Base-by-base conservation (phyloP, 2,113 vertebrate species). In the Abramis brama region DNA sequence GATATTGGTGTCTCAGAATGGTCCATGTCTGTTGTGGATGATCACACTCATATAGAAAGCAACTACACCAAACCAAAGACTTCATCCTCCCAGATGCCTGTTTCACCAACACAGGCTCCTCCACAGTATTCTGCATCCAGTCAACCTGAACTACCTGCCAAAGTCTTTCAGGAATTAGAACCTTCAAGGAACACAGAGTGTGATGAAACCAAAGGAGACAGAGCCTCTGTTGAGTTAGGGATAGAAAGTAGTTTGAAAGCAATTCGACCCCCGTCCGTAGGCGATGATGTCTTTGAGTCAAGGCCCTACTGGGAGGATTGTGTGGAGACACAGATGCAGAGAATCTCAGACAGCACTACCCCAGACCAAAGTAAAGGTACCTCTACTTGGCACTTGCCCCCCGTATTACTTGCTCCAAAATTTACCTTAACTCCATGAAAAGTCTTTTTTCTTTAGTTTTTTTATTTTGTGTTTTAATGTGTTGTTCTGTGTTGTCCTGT, bases 311-410 rank as follows among this genome's bases (percentile, higher is more conserved):
- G 96, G 97, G 97, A 99, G 93, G 96, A 97, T 94, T 96, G 94
- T 82, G 93, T 98, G 95, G 97, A 98, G 96, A 99, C 97, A 95
- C 97, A 98, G 96, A 97, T 97, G 95, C 96, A 98, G 94, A 96
- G 95, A 96, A 96, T 97, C 95, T 95, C 93, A 94, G 97, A 96
- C 92, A 97, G 97, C 91, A 96, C 95, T 95, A 94, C 94, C 95
- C 94, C 96, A 96, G 95, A 97, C 88, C 95, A 85, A 93, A 91
- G 89, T 94, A 92, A 97, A 99, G 98, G 98, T 99, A 99, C 96
- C 96, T 92, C 91, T 89, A 88, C 83, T 88, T 88, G 76, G 89
- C 87, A 91, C 89, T 90, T 91, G 89, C 60, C 57, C 87, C 45
- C 71, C 23, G 13, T 77, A 55, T 77, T 55, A 33, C 21, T 88